Base-by-base conservation (phyloP, 2,888 invertebrate genomes). In the Eilema depressum region DNA sequence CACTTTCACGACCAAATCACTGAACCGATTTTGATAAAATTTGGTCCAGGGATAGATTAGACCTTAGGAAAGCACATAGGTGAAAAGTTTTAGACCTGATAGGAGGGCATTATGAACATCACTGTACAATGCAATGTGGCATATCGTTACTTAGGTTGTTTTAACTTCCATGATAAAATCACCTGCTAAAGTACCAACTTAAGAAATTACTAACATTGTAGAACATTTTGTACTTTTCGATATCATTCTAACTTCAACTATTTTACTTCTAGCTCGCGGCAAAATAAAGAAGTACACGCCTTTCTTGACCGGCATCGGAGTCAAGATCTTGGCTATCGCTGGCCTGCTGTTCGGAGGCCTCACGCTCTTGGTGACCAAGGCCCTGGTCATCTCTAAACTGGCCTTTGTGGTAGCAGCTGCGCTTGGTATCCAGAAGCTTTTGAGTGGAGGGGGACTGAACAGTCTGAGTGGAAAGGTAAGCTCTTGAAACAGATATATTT, bases 221-320 rank as follows among this genome's bases (percentile, higher is more conserved):
- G n/a, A n/a, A n/a, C n/a, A 33, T 33, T 33, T 33, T 33, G 7
- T 33, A 7, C 8, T 33, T 8, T 3, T 33, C 1, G 33, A 33
- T 37, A 2, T 14, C 0, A 23, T 23, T 37, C 23, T 63, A 3
- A 37, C n/a, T 37, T 37, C 0, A 14, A 2, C 0, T 12, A 11
- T 12, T 65, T 65, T 23, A 71, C 65, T 85, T 79, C 2, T 88
- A 97, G 97, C 97, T 66, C 97, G 98, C 60, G 97, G 96, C 37
- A 98, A 97, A 91, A 96, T 97, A 87, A 98, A 98, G 96, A 97
- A 97, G 87, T 96, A 97, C 87, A 89, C 97, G 41, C 97, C 97
- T 1, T 89, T 98, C 63, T 92, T 97, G 64, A 94, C 97, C 64
- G 97, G 97, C 0, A 94, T 97, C 25, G 98, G 97, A 53, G 96